phyloP scores from a whole-genome alignment of 2,888 invertebrate species.

The Falcaria lacertinaria region DNA sequence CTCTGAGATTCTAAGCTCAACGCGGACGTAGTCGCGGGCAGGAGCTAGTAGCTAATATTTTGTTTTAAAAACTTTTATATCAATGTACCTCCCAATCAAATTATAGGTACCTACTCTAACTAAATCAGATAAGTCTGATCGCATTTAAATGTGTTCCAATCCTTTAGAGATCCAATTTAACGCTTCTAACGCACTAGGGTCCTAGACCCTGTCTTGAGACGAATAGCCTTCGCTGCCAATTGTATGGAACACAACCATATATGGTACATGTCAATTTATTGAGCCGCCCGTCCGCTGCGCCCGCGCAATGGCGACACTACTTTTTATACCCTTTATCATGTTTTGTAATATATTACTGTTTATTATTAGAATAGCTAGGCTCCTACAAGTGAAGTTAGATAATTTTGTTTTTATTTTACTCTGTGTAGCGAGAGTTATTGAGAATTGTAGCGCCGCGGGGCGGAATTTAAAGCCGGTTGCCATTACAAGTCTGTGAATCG shows the following conservation, averaged over 20 bases:
- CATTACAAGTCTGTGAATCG: background rate
- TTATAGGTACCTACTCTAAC: too few relatives aligned
- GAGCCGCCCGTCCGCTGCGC: constrained; percentile 50
- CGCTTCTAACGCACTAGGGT: constrained; percentile 50
- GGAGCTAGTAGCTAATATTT: too few relatives aligned
- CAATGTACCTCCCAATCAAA: too few relatives aligned
- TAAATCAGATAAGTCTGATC: too few relatives aligned
- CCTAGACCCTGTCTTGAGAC: constrained; percentile 50
- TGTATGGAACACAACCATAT: constrained; percentile 43
- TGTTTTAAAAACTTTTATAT: too few relatives aligned
- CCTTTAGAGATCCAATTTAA: constrained; percentile 46
- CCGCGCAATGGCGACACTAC: constrained; percentile 33
- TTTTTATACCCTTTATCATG: constrained; percentile 46
- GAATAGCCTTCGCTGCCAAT: constrained; percentile 27
- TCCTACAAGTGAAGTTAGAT: background rate
- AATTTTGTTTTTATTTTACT: background rate
- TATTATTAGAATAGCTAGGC: constrained; percentile 33
- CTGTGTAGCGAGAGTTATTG: background rate
- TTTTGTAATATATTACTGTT: constrained; percentile 44
- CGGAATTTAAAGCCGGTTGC: background rate
- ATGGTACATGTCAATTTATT: constrained; percentile 73
- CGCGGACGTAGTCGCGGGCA: too few relatives aligned
- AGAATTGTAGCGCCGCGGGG: background rate
- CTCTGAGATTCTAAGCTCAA: too few relatives aligned
- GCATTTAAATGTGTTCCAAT: constrained; percentile 25